Conservation (phyloP, 1,140 invertebrate species). For the Aphelenchoides besseyi region DNA sequence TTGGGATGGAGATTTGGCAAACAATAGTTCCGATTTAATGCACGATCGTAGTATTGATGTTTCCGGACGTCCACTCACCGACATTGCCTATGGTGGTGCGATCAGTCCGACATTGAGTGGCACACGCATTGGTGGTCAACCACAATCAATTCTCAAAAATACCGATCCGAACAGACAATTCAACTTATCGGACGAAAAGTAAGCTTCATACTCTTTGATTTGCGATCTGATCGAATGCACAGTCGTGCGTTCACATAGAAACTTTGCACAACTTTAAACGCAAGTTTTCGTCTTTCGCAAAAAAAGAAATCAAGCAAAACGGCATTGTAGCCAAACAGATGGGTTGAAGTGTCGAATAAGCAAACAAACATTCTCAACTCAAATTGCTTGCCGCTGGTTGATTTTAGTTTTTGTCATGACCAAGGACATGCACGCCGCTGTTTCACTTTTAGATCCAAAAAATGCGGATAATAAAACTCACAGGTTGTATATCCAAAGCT, state of each 20-base stretch:
- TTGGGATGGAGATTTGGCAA: background rate
- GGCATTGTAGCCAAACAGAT: too few relatives aligned
- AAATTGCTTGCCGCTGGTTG: background rate
- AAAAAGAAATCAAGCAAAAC: background rate
- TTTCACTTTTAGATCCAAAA: constrained; percentile 11
- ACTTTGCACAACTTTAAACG: too few relatives aligned
- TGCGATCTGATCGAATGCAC: too few relatives aligned
- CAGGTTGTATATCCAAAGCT: background rate
- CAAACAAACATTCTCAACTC: background rate
- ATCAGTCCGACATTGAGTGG: constrained; percentile 6
- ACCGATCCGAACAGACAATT: too few relatives aligned
- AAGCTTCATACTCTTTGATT: too few relatives aligned
- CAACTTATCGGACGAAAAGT: constrained; percentile 28
- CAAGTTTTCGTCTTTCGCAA: background rate
- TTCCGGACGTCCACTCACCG: constrained; percentile 19
- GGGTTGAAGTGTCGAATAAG: background rate
- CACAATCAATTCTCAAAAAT: constrained; percentile 33
- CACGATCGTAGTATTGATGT: constrained; percentile 40
- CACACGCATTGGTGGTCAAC: background rate
- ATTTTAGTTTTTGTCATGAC: background rate
- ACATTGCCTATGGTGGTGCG: background rate
- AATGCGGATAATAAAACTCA: background rate
- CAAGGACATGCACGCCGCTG: background rate
- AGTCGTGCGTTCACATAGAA: too few relatives aligned
- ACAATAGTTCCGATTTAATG: constrained; percentile 29